Conservation (phyloP, 2,797 vertebrate species). For the Polyboroides typus region DNA sequence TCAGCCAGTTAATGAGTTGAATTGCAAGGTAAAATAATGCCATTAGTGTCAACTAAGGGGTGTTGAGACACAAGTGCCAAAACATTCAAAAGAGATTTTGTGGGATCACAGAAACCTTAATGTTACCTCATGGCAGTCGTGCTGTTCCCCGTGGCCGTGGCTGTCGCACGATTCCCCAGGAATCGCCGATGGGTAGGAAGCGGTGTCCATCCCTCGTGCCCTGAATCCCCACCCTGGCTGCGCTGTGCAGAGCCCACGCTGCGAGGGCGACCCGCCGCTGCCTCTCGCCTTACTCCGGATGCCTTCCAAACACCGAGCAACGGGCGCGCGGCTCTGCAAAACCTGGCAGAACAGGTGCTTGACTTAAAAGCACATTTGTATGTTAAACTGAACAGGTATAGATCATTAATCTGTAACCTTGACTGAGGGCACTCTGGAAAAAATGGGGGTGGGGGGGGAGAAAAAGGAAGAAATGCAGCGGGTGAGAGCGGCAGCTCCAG, state of each 20-base stretch:
- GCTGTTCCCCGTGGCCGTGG: accelerated
- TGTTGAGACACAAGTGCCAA: not conserved
- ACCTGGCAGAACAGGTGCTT: not conserved
- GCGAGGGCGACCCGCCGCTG: accelerated
- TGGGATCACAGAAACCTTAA: not conserved
- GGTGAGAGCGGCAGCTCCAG: not conserved
- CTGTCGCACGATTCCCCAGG: not conserved
- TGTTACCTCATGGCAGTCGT: accelerated
- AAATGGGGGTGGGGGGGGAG: too few relatives aligned
- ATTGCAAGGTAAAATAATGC: not conserved
- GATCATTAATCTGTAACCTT: not conserved
- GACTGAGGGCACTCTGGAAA: not conserved
- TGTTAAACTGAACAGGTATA: not conserved
- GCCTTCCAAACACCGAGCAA: not conserved
- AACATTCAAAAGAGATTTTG: not conserved
- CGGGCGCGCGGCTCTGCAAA: accelerated
- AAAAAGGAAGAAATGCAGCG: not conserved
- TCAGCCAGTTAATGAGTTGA: not conserved
- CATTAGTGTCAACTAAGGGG: not conserved
- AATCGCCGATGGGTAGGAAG: accelerated
- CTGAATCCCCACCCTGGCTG: accelerated
- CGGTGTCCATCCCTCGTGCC: accelerated
- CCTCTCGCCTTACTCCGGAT: not conserved
- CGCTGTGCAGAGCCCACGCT: accelerated
- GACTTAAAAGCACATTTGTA: not conserved